A percentile compares a stretch with the other conserved stretches of the same genome.
Evolutionary conservation across 2,113 vertebrate genomes (phyloP).

Genomic region (Pardalotus punctatus): DNA sequence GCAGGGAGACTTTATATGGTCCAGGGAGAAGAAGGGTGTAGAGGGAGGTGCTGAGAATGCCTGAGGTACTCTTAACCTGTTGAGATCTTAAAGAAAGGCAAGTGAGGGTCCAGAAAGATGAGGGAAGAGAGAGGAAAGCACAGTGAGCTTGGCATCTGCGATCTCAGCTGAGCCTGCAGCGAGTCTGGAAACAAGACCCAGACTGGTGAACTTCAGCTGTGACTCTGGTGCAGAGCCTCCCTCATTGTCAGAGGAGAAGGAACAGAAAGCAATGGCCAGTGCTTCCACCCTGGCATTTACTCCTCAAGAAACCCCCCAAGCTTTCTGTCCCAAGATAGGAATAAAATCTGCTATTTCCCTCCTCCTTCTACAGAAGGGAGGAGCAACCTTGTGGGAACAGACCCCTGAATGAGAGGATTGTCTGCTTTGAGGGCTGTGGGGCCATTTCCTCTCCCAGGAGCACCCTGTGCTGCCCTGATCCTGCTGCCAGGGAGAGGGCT

Average conservation of each 20-base stretch:
- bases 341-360: not conserved
- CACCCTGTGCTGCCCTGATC: not conserved
- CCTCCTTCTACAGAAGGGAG: not conserved
- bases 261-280: not conserved
- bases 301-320: fast-evolving
- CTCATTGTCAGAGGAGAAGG: not conserved
- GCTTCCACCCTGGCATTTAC: not conserved
- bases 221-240: not conserved
- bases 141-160: not conserved
- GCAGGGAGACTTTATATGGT: not conserved
- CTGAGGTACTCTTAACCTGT: not conserved
- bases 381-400: not conserved
- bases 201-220: not conserved
- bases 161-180: not conserved
- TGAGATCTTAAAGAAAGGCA: not conserved
- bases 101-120: not conserved
- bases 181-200: not conserved
- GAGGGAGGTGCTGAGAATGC: not conserved
- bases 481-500: not conserved
- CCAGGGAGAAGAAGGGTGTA: not conserved
- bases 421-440: not conserved
- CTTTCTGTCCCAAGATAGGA: not conserved
- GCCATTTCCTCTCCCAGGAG: not conserved
- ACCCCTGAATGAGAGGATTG: not conserved
- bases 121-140: not conserved